Conservation (phyloP, 2,113 vertebrate species). For the Silurus glanis region DNA sequence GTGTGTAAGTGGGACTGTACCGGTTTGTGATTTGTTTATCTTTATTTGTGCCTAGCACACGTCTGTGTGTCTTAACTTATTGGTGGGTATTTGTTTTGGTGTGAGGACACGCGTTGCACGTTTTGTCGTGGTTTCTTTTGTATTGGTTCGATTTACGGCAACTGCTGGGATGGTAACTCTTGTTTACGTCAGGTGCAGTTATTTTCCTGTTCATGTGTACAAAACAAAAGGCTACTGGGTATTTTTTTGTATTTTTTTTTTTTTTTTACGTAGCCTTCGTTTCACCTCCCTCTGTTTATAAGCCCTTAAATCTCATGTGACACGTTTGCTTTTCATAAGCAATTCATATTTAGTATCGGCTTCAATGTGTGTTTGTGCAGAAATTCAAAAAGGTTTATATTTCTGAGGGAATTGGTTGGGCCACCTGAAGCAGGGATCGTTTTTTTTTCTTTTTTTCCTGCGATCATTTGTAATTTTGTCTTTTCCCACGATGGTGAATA, state of each 20-base stretch:
- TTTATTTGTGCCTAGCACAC: conserved; percentile 61
- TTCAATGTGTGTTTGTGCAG: conserved; percentile 12
- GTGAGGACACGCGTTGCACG: conserved; percentile 42
- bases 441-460: conserved; percentile 19
- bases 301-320: not conserved
- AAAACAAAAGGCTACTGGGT: conserved; percentile 7
- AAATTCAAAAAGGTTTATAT: conserved; percentile 55
- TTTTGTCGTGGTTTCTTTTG: conserved; percentile 41
- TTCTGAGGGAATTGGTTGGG: conserved; percentile 39
- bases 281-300: conserved; percentile 3
- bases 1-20: conserved; percentile 53
- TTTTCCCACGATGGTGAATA: conserved; percentile 61
- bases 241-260: not conserved
- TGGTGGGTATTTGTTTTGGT: conserved; percentile 63
- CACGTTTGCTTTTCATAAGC: not conserved
- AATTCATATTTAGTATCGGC: not conserved
- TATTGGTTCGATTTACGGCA: conserved; percentile 14
- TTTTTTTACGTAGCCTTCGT: not conserved
- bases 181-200: not conserved
- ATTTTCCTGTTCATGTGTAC: not conserved
- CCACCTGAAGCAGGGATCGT: not conserved
- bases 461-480: conserved; percentile 43
- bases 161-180: not conserved
- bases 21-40: conserved; percentile 43
- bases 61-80: conserved; percentile 71